A percentile compares a stretch with the other conserved stretches of the same genome.
These are phyloP conservation scores for Pelecanus crispus DNA, from an alignment of 2,113 vertebrate genomes.

Conservation along the genomic window DNA sequence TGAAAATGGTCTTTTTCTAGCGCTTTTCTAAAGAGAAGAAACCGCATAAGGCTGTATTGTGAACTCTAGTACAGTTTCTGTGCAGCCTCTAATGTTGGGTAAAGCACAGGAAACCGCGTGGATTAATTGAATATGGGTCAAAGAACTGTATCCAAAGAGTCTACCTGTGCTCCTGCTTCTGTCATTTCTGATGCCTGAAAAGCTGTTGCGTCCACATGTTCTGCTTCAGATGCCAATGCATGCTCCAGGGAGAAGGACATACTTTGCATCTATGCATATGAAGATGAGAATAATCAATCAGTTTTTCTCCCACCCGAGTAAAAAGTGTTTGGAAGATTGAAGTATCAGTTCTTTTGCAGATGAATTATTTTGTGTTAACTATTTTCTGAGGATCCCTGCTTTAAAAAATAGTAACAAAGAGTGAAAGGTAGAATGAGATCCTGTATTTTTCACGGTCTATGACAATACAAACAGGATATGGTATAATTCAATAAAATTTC, in stretches of 20 bases:
- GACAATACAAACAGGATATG: background rate
- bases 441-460: background rate
- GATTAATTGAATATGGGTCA: conserved; percentile 52
- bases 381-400: background rate
- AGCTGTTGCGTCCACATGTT: conserved; percentile 52
- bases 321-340: background rate
- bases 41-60: background rate
- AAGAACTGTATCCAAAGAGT: conserved; percentile 28
- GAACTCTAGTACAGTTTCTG: background rate
- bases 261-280: conserved; percentile 23
- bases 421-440: background rate
- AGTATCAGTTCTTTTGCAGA: background rate
- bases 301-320: background rate
- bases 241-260: conserved; percentile 13
- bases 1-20: background rate
- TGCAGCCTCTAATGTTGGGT: background rate
- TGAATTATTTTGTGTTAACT: background rate
- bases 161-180: conserved; percentile 12
- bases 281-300: conserved; percentile 23
- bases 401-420: background rate
- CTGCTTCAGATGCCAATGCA: conserved; percentile 21
- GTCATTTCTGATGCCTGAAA: conserved; percentile 50
- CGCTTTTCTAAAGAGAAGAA: background rate
- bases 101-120: background rate
- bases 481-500: background rate